Evolutionary conservation across 2,797 vertebrate genomes (phyloP).

Genomic region (Geotrypetes seraphini): DNA sequence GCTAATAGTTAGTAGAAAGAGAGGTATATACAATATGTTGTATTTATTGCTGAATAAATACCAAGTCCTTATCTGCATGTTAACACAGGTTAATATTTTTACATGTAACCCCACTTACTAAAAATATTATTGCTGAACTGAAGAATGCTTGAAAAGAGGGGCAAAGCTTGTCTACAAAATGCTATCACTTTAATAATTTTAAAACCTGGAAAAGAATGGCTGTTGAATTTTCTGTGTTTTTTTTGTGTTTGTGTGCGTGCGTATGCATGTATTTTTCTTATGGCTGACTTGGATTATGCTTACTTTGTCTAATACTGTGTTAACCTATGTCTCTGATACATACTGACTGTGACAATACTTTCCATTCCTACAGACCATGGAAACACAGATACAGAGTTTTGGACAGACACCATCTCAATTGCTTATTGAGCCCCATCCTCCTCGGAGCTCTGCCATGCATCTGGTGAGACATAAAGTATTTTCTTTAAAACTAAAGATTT

Average conservation of each 20-base stretch:
- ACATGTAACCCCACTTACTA: slow-evolving; percentile 51
- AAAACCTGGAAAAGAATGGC: slow-evolving; percentile 71
- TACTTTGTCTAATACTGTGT: slow-evolving; percentile 80
- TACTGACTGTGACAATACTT: slow-evolving; percentile 83
- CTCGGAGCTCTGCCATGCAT: slow-evolving; percentile 98
- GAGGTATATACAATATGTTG: no score
- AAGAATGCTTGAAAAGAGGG: slow-evolving; percentile 88
- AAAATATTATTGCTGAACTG: slow-evolving; percentile 77
- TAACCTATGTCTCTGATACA: slow-evolving; percentile 84
- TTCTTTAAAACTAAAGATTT: slow-evolving; percentile 16
- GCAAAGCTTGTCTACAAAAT: slow-evolving; percentile 89
- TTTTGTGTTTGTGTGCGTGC: no score
- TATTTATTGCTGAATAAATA: slow-evolving; percentile 13
- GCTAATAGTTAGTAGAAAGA: slow-evolving; percentile 58
- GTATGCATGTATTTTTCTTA: slow-evolving; percentile 71
- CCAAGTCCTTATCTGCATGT: slow-evolving; percentile 65
- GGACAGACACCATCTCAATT: slow-evolving; percentile 99
- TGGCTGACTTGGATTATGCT: slow-evolving; percentile 85
- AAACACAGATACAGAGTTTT: slow-evolving; percentile 92
- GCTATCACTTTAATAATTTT: slow-evolving; percentile 91
- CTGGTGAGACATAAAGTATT: slow-evolving; percentile 78
- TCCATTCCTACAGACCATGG: slow-evolving; percentile 82
- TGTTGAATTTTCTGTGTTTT: slow-evolving; percentile 68
- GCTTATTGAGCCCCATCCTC: slow-evolving; percentile 98
- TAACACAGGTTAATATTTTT: slow-evolving; percentile 79